Conservation (phyloP, 2,113 vertebrate genomes). For the Columba janthina region DNA sequence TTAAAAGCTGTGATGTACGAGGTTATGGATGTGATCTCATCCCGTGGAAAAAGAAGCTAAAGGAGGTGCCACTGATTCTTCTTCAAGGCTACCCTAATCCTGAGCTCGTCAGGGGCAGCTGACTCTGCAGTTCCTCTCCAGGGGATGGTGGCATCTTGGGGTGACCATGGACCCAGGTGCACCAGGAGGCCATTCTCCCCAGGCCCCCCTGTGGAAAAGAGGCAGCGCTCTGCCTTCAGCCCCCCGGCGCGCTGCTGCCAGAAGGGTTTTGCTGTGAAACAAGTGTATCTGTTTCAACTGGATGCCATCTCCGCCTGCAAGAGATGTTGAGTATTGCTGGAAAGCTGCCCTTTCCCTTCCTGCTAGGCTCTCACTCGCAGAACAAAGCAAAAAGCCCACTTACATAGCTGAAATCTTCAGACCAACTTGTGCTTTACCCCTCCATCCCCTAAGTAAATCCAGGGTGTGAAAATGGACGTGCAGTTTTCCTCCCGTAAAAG, state of each 20-base stretch:
- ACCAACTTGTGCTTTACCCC: background rate
- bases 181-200: accelerated
- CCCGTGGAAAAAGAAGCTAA: background rate
- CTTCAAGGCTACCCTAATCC: too few species aligned
- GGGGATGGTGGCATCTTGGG: accelerated
- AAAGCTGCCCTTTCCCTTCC: background rate
- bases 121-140: background rate
- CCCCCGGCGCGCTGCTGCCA: accelerated
- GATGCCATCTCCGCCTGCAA: accelerated
- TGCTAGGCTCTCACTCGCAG: background rate
- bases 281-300: accelerated
- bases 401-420: background rate
- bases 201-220: background rate
- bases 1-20: background rate
- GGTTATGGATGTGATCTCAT: background rate
- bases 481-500: accelerated
- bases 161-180: accelerated
- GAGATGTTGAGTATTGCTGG: background rate
- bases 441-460: background rate
- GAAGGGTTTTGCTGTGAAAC: background rate
- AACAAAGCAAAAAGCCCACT: background rate
- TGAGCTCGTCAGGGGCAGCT: background rate
- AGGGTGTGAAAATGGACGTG: background rate
- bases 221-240: background rate
- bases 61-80: background rate